These are phyloP conservation scores for Rhegmatorhina hoffmannsi DNA, from an alignment of 2,113 vertebrate species.

Conservation along the genomic window DNA sequence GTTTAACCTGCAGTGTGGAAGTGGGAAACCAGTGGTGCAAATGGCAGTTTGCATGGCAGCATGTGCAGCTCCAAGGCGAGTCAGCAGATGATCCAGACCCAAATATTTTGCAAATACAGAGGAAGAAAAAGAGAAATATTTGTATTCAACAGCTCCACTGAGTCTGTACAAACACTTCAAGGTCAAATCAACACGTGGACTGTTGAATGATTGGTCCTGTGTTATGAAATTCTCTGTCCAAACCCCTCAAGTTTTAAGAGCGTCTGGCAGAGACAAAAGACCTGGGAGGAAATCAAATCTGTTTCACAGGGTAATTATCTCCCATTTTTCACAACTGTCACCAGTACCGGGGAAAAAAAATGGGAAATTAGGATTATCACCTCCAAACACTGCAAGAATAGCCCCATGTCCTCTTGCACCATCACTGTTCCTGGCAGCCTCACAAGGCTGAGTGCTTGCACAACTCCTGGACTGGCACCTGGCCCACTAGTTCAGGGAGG, in stretches of 20 bases:
- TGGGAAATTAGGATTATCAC: not conserved
- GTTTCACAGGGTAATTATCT: conserved; percentile 22
- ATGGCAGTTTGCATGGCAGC: not conserved
- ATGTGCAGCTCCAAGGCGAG: not conserved
- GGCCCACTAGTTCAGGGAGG: not conserved
- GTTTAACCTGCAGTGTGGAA: not conserved
- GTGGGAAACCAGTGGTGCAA: not conserved
- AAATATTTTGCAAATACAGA: conserved; percentile 17
- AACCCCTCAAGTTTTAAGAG: conserved; percentile 11
- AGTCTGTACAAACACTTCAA: conserved; percentile 32
- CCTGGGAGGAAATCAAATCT: conserved; percentile 9
- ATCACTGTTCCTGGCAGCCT: not conserved
- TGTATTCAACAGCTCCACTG: conserved; percentile 7
- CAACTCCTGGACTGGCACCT: conserved; percentile 9
- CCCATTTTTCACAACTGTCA: not conserved
- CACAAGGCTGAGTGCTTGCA: not conserved
- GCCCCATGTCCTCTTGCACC: conserved; percentile 22
- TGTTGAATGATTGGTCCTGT: not conserved
- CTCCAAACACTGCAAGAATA: not conserved
- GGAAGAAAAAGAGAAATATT: not conserved
- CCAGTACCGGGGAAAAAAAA: not conserved
- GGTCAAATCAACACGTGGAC: not conserved
- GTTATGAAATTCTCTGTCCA: conserved; percentile 18
- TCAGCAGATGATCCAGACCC: not conserved
- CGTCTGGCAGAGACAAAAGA: not conserved